Evolutionary conservation across 2,888 invertebrate genomes (phyloP).

Genomic region (Drosophila algonquin): DNA sequence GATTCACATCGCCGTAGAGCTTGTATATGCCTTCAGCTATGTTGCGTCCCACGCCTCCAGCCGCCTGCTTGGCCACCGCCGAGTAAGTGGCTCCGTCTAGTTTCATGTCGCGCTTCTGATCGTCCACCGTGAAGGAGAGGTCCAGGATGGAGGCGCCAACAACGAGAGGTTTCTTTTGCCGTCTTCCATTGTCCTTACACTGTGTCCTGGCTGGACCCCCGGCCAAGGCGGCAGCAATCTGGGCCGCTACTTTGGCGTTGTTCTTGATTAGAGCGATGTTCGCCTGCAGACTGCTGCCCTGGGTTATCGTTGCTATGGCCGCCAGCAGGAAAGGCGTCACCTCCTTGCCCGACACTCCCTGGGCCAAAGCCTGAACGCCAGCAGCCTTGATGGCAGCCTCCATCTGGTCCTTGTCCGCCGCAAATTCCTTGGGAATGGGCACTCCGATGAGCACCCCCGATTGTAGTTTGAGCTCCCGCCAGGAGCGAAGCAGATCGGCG

Average conservation of each 20-base stretch:
- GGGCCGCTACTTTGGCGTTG: conserved; percentile 93
- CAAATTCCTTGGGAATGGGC: conserved; percentile 91
- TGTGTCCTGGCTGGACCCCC: not conserved
- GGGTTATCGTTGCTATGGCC: conserved; percentile 91
- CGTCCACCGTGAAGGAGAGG: conserved; percentile 87
- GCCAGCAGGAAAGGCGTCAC: conserved; percentile 96
- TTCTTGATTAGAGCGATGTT: conserved; percentile 97
- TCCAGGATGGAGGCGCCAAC: conserved; percentile 93
- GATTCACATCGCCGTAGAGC: conserved; percentile 87
- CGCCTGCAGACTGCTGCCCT: conserved; percentile 91
- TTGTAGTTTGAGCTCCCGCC: conserved; percentile 85
- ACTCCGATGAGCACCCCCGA: conserved; percentile 95
- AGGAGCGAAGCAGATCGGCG: conserved; percentile 88
- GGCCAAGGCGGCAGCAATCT: conserved; percentile 88
- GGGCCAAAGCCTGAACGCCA: conserved; percentile 86
- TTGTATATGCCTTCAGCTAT: conserved; percentile 93
- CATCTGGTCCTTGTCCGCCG: conserved; percentile 85
- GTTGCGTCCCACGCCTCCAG: conserved; percentile 97
- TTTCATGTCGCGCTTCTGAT: conserved; percentile 85
- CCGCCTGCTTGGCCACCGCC: conserved; percentile 87
- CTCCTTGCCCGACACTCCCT: conserved; percentile 91
- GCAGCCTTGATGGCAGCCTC: conserved; percentile 90
- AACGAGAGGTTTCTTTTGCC: conserved; percentile 85
- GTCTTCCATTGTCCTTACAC: not conserved
- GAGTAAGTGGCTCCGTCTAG: conserved; percentile 91